A percentile compares a stretch with the other conserved stretches of the same genome.
Conservation (phyloP, 2,113 vertebrate genomes). For the Etheostoma spectabile region DNA sequence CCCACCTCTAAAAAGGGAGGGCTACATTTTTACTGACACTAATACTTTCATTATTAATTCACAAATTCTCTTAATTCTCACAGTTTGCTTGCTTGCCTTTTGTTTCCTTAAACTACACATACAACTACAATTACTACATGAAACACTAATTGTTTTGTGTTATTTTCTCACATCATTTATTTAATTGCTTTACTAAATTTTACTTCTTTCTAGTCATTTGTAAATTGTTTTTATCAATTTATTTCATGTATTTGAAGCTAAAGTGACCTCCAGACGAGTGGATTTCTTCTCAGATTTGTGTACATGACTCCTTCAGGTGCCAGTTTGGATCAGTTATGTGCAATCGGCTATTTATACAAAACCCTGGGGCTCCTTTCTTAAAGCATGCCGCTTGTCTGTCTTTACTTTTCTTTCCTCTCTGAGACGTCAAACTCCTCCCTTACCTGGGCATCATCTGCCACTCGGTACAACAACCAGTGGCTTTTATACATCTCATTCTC, state of each 20-base stretch:
- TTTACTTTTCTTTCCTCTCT: conserved; percentile 27
- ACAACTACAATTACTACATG: background rate
- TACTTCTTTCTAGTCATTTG: background rate
- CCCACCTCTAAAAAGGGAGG: background rate
- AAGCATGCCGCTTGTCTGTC: conserved; percentile 33
- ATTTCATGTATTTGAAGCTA: no score
- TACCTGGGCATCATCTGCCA: conserved; percentile 36
- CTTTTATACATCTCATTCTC: background rate
- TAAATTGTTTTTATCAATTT: no score
- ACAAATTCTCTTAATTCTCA: background rate
- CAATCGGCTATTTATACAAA: conserved; percentile 44
- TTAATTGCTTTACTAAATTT: no score
- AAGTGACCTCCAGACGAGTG: no score
- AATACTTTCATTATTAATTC: background rate
- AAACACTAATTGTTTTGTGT: no score
- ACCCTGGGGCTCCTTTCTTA: conserved; percentile 42
- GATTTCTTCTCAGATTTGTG: background rate
- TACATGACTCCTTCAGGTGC: background rate
- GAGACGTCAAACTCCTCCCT: conserved; percentile 46
- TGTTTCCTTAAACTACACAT: background rate
- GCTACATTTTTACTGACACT: background rate
- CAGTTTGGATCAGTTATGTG: conserved; percentile 18
- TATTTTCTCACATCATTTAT: background rate
- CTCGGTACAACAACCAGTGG: conserved; percentile 17
- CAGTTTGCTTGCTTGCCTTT: no score